Conservation (phyloP, 2,113 vertebrate genomes). For the Nerophis lumbriciformis region DNA sequence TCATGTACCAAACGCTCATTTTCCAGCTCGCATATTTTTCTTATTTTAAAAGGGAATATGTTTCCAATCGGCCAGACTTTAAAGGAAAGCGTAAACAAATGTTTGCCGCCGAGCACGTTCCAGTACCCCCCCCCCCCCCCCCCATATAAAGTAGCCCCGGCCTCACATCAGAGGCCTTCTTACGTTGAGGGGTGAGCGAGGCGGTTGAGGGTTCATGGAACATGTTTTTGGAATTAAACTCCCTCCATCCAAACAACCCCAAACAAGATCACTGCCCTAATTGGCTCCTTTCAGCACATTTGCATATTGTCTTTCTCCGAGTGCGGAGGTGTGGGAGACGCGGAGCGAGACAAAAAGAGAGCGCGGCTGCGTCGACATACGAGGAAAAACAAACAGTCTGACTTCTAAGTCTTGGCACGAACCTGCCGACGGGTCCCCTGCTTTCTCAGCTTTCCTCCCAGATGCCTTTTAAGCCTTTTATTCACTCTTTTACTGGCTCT, state of each 20-base stretch:
- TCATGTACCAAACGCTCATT: too few species aligned
- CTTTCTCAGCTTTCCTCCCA: constrained; percentile 66
- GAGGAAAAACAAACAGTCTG: constrained; percentile 60
- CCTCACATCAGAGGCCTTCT: constrained; percentile 70
- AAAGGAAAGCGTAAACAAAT: constrained; percentile 74
- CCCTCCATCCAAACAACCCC: constrained; percentile 63
- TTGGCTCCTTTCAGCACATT: constrained; percentile 72
- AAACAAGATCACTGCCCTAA: constrained; percentile 73
- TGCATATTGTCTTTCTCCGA: constrained; percentile 55
- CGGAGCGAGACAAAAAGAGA: constrained; percentile 33
- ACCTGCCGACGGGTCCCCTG: constrained; percentile 45
- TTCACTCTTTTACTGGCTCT: constrained; percentile 29
- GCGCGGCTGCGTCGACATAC: constrained; percentile 47
- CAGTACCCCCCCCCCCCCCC: constrained; percentile 19
- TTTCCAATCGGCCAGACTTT: constrained; percentile 69
- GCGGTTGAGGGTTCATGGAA: constrained; percentile 16
- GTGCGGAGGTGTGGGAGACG: constrained; percentile 20
- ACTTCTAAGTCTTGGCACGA: constrained; percentile 57
- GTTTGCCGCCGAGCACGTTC: constrained; percentile 74
- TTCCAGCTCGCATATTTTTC: too few species aligned
- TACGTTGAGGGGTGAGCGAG: constrained; percentile 49
- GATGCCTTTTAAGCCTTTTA: constrained; percentile 61
- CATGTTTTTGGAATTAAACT: constrained; percentile 75
- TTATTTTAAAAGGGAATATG: constrained; percentile 54
- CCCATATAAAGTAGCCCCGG: constrained; percentile 53